These are phyloP conservation scores for Poecile montanus DNA, from an alignment of 2,797 vertebrate species.

Conservation along the genomic window DNA sequence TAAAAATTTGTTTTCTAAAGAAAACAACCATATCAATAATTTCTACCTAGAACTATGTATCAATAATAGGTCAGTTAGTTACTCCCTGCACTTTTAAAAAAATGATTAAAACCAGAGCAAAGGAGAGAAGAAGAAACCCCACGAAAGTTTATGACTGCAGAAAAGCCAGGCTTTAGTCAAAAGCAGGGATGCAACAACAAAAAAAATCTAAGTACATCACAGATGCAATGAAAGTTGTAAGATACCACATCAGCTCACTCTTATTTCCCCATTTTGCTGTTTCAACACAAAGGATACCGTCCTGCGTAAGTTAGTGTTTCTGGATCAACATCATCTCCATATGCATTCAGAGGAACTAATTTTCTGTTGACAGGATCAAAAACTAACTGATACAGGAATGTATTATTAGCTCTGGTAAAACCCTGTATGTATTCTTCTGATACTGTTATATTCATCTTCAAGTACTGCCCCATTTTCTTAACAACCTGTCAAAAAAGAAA, in stretches of 20 bases:
- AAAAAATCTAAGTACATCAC: neutral
- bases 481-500: conserved; percentile 83
- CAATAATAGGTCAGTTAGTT: neutral
- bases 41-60: neutral
- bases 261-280: neutral
- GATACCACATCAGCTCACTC: neutral
- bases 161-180: neutral
- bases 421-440: conserved; percentile 91
- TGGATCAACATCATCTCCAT: conserved; percentile 82
- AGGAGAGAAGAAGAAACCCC: neutral
- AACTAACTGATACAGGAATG: conserved; percentile 95
- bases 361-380: conserved; percentile 91
- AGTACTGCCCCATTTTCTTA: conserved; percentile 94
- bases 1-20: neutral
- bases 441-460: conserved; percentile 89
- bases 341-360: conserved; percentile 90
- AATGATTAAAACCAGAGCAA: neutral
- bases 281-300: conserved; percentile 85
- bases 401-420: conserved; percentile 92
- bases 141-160: neutral
- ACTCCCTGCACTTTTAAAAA: rapidly evolving
- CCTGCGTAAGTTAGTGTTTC: conserved; percentile 88
- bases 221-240: neutral
- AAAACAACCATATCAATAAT: neutral
- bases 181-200: neutral